phyloP scores from a whole-genome alignment of 2,113 vertebrate genomes.

The Mus pahari region DNA sequence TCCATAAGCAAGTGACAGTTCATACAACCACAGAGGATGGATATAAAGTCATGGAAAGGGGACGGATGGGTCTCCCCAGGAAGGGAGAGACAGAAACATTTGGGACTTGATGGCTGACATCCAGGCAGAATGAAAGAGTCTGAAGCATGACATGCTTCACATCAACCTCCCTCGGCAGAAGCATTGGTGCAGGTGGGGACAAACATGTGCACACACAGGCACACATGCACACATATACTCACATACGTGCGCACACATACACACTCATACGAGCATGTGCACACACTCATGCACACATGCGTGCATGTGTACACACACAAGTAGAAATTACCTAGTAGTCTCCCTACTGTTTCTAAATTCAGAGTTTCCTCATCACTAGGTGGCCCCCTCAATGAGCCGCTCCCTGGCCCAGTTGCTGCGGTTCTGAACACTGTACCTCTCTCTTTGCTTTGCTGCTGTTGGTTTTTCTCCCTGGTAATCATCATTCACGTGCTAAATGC shows the following conservation, averaged over 20 bases:
- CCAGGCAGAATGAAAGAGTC: neutral
- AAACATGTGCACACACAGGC: neutral
- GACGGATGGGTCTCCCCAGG: neutral
- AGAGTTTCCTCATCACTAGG: neutral
- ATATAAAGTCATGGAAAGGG: neutral
- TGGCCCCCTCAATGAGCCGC: neutral
- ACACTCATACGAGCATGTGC: neutral
- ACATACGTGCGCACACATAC: neutral
- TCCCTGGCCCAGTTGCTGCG: neutral
- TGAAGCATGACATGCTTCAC: neutral
- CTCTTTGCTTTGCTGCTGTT: neutral
- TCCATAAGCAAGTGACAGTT: neutral
- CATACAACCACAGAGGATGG: neutral
- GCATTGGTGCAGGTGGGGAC: neutral
- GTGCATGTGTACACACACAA: neutral
- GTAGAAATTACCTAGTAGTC: neutral
- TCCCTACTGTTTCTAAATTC: constrained; percentile 9
- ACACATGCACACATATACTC: neutral
- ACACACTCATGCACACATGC: neutral
- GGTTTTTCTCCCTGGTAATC: neutral
- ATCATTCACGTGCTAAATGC: neutral
- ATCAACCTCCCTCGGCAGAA: neutral
- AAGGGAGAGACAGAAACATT: neutral
- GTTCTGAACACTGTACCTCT: neutral
- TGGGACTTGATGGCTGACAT: neutral